Evolutionary conservation across 2,113 vertebrate genomes (phyloP).

Genomic region (Ceratotherium simum): DNA sequence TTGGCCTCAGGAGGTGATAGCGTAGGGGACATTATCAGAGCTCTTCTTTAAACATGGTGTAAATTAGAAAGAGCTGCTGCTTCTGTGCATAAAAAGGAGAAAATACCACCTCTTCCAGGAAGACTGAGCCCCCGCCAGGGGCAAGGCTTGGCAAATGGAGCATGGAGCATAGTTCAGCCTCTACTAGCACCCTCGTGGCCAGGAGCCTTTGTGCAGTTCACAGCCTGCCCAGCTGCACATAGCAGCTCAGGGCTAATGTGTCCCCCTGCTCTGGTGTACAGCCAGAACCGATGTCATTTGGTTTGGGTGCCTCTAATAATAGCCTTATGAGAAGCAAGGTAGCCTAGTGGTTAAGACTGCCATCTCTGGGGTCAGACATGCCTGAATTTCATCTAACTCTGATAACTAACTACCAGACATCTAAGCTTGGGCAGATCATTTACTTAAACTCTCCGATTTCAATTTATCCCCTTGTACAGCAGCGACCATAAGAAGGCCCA

Average conservation of each 20-base stretch:
- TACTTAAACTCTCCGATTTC: neutral
- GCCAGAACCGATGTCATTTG: fast-evolving
- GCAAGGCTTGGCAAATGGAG: neutral
- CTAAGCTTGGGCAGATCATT: neutral
- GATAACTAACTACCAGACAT: neutral
- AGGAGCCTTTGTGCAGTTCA: neutral
- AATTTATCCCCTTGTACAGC: neutral
- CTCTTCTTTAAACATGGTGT: neutral
- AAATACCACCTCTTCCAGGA: neutral
- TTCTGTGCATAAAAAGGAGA: neutral
- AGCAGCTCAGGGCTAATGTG: neutral
- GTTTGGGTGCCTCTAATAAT: neutral
- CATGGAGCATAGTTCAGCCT: neutral
- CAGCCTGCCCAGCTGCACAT: neutral
- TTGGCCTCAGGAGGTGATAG: fast-evolving
- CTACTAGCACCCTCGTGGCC: too few species aligned
- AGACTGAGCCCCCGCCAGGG: neutral
- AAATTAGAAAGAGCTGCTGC: neutral
- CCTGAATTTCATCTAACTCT: neutral
- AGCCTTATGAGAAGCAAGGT: neutral
- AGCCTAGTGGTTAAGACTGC: too few species aligned
- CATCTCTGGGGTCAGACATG: fast-evolving
- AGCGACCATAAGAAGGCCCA: neutral
- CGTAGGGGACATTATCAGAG: fast-evolving
- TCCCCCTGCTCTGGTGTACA: neutral